These are phyloP conservation scores for Buceros bicornis DNA, from an alignment of 2,797 vertebrate genomes.

Conservation along the genomic window DNA sequence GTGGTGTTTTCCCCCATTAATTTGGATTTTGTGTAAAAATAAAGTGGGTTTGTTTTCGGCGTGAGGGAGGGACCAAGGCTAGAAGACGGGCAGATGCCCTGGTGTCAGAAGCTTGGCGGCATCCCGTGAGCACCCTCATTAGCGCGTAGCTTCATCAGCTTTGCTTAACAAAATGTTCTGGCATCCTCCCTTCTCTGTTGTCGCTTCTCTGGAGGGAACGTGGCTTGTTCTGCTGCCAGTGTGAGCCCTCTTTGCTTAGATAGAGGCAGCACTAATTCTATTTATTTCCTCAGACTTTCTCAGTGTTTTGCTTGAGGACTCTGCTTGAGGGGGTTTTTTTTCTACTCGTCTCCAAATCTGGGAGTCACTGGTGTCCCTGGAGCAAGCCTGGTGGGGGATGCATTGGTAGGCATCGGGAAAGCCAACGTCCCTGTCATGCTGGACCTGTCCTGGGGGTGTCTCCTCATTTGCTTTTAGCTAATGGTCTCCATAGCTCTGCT, in stretches of 20 bases:
- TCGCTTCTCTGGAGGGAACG: constrained; percentile 29
- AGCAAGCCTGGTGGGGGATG: background rate
- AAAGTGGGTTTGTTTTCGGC: background rate
- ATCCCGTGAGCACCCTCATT: background rate
- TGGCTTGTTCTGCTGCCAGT: constrained; percentile 48
- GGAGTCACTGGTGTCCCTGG: background rate
- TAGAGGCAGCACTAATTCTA: constrained; percentile 47
- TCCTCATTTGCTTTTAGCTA: background rate
- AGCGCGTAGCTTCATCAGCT: background rate
- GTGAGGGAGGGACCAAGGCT: background rate
- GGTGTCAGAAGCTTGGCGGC: background rate
- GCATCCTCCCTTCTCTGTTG: constrained; percentile 40
- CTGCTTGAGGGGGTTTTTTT: background rate
- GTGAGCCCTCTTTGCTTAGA: constrained; percentile 33
- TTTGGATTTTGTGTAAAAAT: background rate
- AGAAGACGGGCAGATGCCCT: background rate
- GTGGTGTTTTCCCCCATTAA: background rate
- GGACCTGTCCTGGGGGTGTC: background rate
- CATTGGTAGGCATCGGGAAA: background rate
- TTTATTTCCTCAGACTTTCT: constrained; percentile 49
- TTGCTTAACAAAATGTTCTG: constrained; percentile 63
- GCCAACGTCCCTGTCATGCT: rapidly evolving
- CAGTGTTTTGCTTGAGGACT: background rate
- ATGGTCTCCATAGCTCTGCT: background rate
- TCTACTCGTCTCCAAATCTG: background rate